These are phyloP conservation scores for Anaspis maculata DNA, from an alignment of 2,888 invertebrate genomes.

Conservation along the genomic window DNA sequence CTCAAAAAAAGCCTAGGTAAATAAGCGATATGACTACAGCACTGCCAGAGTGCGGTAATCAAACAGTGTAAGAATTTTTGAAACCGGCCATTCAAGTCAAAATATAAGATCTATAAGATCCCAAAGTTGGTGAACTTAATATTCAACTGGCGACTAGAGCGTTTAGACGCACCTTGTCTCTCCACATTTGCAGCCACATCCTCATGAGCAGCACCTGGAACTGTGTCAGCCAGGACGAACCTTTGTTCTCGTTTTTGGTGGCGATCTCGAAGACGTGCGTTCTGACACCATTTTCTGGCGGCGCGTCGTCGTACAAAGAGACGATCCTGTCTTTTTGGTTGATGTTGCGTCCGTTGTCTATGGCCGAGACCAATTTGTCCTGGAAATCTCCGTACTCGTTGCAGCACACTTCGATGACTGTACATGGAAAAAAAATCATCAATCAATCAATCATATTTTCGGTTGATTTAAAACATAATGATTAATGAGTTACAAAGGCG, in stretches of 20 bases:
- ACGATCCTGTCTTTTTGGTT: conserved; percentile 3
- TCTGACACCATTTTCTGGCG: not conserved
- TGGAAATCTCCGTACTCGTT: conserved; percentile 70
- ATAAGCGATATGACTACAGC: too few relatives aligned
- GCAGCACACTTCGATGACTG: conserved; percentile 74
- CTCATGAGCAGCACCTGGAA: conserved; percentile 58
- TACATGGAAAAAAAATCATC: too few relatives aligned
- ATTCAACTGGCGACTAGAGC: too few relatives aligned
- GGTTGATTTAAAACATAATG: conserved; percentile 6
- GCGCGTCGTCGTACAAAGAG: conserved; percentile 8
- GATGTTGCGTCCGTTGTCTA: conserved; percentile 53
- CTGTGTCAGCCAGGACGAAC: conserved; percentile 44
- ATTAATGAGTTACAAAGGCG: too few relatives aligned
- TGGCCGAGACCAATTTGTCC: conserved; percentile 58
- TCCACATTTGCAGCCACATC: conserved; percentile 66
- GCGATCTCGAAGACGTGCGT: conserved; percentile 7
- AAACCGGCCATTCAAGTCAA: too few relatives aligned
- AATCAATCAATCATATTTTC: conserved; percentile 11
- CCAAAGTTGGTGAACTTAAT: too few relatives aligned
- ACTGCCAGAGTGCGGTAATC: too few relatives aligned
- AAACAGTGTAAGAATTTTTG: too few relatives aligned
- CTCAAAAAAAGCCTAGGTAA: too few relatives aligned
- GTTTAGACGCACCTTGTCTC: too few relatives aligned
- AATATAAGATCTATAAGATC: too few relatives aligned
- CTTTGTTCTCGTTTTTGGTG: conserved; percentile 2